These are phyloP conservation scores for Nicator chloris DNA, from an alignment of 2,113 vertebrate species.

Conservation along the genomic window DNA sequence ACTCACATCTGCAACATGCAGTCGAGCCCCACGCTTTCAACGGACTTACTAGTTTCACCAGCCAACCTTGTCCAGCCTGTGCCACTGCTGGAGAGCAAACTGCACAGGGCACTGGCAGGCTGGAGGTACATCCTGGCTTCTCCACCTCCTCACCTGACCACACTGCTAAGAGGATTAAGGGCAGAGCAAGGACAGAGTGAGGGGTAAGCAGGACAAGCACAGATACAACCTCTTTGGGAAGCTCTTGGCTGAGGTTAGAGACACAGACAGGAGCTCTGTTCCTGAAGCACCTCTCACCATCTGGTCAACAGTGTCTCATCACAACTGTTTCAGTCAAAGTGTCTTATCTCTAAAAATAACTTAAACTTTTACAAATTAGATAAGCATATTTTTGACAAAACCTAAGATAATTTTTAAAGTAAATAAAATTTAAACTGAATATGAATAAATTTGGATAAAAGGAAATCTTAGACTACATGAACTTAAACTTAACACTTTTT, in stretches of 20 bases:
- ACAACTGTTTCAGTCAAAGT: too few relatives aligned
- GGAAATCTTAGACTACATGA: too few relatives aligned
- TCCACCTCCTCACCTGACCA: not conserved
- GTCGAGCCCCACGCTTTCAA: not conserved
- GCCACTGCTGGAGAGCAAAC: not conserved
- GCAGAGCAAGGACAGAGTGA: not conserved
- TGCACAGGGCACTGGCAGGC: not conserved
- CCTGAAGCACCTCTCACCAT: not conserved
- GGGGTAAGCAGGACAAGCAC: not conserved
- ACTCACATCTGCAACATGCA: not conserved
- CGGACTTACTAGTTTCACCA: not conserved
- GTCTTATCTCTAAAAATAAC: too few relatives aligned
- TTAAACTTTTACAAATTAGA: too few relatives aligned
- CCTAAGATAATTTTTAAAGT: too few relatives aligned
- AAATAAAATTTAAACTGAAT: too few relatives aligned
- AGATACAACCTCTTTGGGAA: not conserved
- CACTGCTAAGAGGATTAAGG: not conserved
- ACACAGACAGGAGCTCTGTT: not conserved
- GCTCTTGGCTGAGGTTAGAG: not conserved
- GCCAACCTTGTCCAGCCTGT: rapidly evolving
- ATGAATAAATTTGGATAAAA: too few relatives aligned
- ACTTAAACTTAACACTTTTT: too few relatives aligned
- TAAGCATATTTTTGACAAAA: too few relatives aligned
- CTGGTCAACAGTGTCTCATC: too few relatives aligned
- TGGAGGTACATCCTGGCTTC: not conserved